These are phyloP conservation scores for Urocolius indicus DNA, from an alignment of 2,113 vertebrate genomes.

Conservation along the genomic window DNA sequence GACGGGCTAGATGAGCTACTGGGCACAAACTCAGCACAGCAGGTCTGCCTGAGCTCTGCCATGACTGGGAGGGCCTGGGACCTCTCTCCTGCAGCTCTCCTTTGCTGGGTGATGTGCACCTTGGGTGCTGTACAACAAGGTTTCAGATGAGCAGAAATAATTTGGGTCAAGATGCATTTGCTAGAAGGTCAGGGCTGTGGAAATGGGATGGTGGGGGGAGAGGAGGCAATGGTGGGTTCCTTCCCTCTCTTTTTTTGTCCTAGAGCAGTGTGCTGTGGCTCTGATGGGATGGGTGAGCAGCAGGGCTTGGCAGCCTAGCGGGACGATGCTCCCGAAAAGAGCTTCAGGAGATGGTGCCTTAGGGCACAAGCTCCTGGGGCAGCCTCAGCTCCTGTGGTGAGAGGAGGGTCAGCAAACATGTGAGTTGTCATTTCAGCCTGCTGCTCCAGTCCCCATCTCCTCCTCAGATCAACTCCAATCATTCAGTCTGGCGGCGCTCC, in stretches of 20 bases:
- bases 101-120: background rate
- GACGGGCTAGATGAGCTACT: rapidly evolving
- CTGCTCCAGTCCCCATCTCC: background rate
- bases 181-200: background rate
- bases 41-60: background rate
- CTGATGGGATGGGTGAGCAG: rapidly evolving
- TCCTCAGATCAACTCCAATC: background rate
- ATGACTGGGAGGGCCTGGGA: background rate
- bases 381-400: background rate
- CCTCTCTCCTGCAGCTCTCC: background rate
- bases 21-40: background rate
- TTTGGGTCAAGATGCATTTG: background rate
- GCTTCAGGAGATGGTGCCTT: background rate
- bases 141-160: background rate
- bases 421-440: background rate
- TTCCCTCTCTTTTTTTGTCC: background rate
- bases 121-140: background rate
- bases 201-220: background rate
- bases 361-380: background rate
- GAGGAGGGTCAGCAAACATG: background rate
- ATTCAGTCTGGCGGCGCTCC: background rate
- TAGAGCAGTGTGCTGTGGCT: background rate
- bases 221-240: background rate
- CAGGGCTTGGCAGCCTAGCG: background rate
- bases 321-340: background rate